Conservation (phyloP, 2,113 vertebrate species). For the Rhizomys pruinosus region DNA sequence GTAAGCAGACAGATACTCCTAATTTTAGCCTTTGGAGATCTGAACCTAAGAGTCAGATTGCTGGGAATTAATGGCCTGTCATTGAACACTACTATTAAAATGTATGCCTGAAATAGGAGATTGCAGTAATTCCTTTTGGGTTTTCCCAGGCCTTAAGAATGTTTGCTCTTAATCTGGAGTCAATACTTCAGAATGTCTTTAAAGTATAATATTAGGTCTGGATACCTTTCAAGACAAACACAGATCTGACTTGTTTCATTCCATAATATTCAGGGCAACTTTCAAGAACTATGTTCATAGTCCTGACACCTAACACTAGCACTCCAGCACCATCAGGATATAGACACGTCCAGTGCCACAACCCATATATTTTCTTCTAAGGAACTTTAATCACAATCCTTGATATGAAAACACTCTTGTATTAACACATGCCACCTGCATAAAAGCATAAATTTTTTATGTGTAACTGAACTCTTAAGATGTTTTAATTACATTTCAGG, state of each 20-base stretch:
- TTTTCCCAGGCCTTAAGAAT: constrained; percentile 77
- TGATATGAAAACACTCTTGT: constrained; percentile 61
- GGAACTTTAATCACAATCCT: constrained; percentile 66
- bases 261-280: constrained; percentile 68
- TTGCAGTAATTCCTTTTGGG: constrained; percentile 76
- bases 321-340: constrained; percentile 45
- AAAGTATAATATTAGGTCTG: constrained; percentile 75
- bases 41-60: constrained; percentile 67
- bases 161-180: constrained; percentile 74
- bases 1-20: constrained; percentile 55
- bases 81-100: constrained; percentile 75
- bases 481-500: constrained; percentile 68
- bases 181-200: constrained; percentile 68
- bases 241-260: constrained; percentile 78
- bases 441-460: constrained; percentile 68
- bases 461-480: constrained; percentile 64
- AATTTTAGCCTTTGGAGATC: constrained; percentile 71
- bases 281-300: constrained; percentile 64
- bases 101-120: constrained; percentile 70
- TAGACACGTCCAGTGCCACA: constrained; percentile 48
- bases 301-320: constrained; percentile 64
- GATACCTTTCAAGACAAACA: constrained; percentile 81
- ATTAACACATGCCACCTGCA: constrained; percentile 70
- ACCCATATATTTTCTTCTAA: constrained; percentile 66
- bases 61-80: constrained; percentile 64